Conservation (phyloP, 2,113 vertebrate genomes). For the Deroptyus accipitrinus region DNA sequence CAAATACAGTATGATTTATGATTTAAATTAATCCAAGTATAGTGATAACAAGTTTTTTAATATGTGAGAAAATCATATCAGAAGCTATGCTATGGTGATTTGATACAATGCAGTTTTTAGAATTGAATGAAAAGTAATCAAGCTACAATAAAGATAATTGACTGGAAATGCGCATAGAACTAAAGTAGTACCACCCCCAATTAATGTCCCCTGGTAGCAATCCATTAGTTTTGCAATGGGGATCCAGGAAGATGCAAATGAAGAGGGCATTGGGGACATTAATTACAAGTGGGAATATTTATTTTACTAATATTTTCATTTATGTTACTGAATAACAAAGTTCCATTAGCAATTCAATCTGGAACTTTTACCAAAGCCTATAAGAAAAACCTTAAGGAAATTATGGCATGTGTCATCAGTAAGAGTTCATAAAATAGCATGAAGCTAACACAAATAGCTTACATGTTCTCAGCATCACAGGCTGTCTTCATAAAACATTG, state of each 20-base stretch:
- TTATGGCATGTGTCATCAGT: background rate
- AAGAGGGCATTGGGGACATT: background rate
- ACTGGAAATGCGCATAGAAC: slow-evolving; percentile 1
- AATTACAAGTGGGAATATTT: slow-evolving; percentile 38
- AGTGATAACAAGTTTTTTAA: slow-evolving; percentile 69
- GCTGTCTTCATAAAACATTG: background rate
- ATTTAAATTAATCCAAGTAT: slow-evolving; percentile 58
- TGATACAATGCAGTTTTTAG: slow-evolving; percentile 60
- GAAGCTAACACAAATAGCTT: background rate
- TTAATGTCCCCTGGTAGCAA: slow-evolving; percentile 17
- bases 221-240: slow-evolving; percentile 25
- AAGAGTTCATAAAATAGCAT: background rate
- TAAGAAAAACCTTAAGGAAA: background rate
- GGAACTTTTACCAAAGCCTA: background rate
- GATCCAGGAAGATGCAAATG: slow-evolving; percentile 2
- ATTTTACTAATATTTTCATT: slow-evolving; percentile 4
- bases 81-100: slow-evolving; percentile 44
- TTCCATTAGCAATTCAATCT: slow-evolving; percentile 19
- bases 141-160: slow-evolving; percentile 54
- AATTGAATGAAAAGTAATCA: slow-evolving; percentile 68
- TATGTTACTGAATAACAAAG: background rate
- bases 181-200: slow-evolving; percentile 23
- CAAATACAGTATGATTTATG: slow-evolving; percentile 56
- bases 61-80: slow-evolving; percentile 65
- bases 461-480: background rate